phyloP scores from a whole-genome alignment of 2,888 invertebrate genomes.

The Dinocampus coccinellae region DNA sequence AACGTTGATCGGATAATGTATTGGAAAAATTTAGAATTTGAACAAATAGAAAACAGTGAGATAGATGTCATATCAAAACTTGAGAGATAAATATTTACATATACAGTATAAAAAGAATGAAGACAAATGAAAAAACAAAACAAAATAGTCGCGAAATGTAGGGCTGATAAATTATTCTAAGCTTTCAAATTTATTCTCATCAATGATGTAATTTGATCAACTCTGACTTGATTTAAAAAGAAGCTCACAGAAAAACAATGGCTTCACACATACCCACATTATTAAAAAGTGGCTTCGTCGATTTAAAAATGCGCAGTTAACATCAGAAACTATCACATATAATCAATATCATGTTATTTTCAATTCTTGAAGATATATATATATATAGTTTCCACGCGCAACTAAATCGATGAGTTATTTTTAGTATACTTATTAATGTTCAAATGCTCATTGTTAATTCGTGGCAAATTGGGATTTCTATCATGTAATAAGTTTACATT shows the following conservation, averaged over 20 bases:
- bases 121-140: constrained; percentile 34
- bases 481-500: constrained; percentile 16
- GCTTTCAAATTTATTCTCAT: constrained; percentile 51
- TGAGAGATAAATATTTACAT: constrained; percentile 33
- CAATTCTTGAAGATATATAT: not conserved
- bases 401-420: constrained; percentile 26
- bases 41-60: not conserved
- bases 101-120: constrained; percentile 6
- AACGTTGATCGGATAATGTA: constrained; percentile 5
- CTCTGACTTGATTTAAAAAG: constrained; percentile 40
- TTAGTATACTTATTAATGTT: constrained; percentile 60
- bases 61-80: not conserved
- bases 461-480: constrained; percentile 57
- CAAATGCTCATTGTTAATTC: constrained; percentile 59
- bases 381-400: constrained; percentile 21
- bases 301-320: constrained; percentile 8
- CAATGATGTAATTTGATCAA: constrained; percentile 42
- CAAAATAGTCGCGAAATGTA: constrained; percentile 62
- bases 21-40: not conserved
- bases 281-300: constrained; percentile 31
- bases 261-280: constrained; percentile 23
- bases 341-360: not conserved
- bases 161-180: constrained; percentile 58
- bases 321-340: not conserved
- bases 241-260: constrained; percentile 35